Base-by-base conservation (phyloP, 2,888 invertebrate species). In the Caenorhabditis uteleia region DNA sequence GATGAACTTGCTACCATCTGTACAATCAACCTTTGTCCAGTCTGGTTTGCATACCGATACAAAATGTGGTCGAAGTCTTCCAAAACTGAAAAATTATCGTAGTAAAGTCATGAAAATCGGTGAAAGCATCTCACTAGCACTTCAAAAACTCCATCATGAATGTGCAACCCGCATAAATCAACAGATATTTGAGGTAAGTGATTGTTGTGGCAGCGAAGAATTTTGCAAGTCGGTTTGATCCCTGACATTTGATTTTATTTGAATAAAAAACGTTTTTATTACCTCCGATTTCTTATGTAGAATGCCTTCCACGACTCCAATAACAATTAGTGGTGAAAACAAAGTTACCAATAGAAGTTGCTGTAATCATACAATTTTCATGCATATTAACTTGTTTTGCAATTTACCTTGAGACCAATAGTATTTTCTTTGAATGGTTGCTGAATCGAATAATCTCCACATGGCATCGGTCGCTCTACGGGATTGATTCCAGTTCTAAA, bases 31-130 rank as follows among this genome's bases (percentile, higher is more conserved):
- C 39, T 68, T 56, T 3, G 65, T 58, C 73, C 74, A 77, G 50
- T 82, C 79, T 10, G 95, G 95, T 53, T 88, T 86, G 83, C 97
- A 98, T 1, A 94, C 89, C 70, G 88, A 88, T 82, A 93, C 88
- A 86, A 97, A 98, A 86, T 98, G 94, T 31, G 97, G 97, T 74
- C 97, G 87, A 70, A 95, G 85, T 56, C 95, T 88, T 39, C 97
- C 97, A 68, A 95, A 89, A 31, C 62, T 64, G 56, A 34, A 53
- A 44, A 44, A 45, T n/a, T n/a, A n/a, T n/a, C n/a, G n/a, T n/a
- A n/a, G n/a, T n/a, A n/a, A n/a, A n/a, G n/a, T n/a, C n/a, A 40
- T 21, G 31, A 18, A 0, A 3, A 23, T 2, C 2, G 21, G 18
- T 27, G 16, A n/a, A 16, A 39, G 33, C 25, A 38, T 44, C 56